phyloP scores from a whole-genome alignment of 2,888 invertebrate species.

The Troides aeacus region DNA sequence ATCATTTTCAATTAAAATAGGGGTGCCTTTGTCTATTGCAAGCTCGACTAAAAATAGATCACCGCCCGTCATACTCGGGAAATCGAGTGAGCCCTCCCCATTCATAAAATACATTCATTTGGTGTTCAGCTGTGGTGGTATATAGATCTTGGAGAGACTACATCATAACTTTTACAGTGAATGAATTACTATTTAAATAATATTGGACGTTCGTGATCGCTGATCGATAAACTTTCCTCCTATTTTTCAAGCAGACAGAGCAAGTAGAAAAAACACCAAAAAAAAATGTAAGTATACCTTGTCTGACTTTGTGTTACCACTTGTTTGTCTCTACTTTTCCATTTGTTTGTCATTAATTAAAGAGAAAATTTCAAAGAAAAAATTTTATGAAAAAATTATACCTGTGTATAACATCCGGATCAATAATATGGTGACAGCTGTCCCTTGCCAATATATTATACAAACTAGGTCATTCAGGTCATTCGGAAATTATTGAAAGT shows the following conservation, averaged over 20 bases:
- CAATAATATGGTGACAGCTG: background rate
- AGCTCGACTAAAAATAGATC: conserved; percentile 63
- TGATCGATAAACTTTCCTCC: conserved; percentile 36
- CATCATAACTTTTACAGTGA: conserved; percentile 42
- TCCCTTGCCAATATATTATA: background rate
- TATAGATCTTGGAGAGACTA: conserved; percentile 45
- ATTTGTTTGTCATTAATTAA: background rate
- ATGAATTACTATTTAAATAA: conserved; percentile 38
- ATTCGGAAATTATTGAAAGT: background rate
- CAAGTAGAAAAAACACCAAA: conserved; percentile 10
- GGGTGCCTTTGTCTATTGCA: conserved; percentile 37
- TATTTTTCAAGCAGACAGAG: conserved; percentile 7
- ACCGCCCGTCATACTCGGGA: conserved; percentile 53
- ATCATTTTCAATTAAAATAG: conserved; percentile 33
- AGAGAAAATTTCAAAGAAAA: background rate
- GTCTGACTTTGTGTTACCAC: background rate
- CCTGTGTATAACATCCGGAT: background rate
- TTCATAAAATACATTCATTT: conserved; percentile 74
- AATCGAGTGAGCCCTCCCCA: conserved; percentile 60
- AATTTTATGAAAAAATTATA: background rate
- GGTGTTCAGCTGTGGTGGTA: conserved; percentile 61
- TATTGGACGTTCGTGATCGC: conserved; percentile 31
- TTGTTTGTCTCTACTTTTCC: background rate
- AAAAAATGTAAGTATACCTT: conserved; percentile 34
- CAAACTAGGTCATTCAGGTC: background rate